phyloP scores from a whole-genome alignment of 2,888 invertebrate genomes.

The Lasioglossum villosulum region DNA sequence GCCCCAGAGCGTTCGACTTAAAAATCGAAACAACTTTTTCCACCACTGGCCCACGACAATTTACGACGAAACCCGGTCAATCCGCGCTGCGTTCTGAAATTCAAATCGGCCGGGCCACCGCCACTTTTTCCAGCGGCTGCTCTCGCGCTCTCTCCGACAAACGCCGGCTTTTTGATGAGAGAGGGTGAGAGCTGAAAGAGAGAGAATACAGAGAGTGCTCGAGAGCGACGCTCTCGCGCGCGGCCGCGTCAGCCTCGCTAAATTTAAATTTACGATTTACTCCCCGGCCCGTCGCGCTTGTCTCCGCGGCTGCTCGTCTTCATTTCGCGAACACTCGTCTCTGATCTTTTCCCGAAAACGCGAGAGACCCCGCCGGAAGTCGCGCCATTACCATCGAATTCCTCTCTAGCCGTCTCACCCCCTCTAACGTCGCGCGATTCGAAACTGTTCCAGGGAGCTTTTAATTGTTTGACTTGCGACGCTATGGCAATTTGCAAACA shows the following conservation, averaged over 20 bases:
- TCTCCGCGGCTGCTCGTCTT: conserved; percentile 68
- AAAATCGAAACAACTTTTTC: conserved; percentile 78
- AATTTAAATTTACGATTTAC: conserved; percentile 77
- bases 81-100: conserved; percentile 74
- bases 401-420: not conserved
- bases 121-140: conserved; percentile 35
- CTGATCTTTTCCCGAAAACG: conserved; percentile 67
- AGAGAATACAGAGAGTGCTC: not conserved
- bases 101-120: conserved; percentile 64
- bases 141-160: conserved; percentile 24
- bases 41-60: conserved; percentile 67
- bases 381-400: not conserved
- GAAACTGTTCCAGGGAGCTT: not conserved
- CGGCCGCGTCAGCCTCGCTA: conserved; percentile 67
- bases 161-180: not conserved
- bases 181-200: too few species aligned
- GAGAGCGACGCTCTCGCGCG: conserved; percentile 25
- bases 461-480: not conserved
- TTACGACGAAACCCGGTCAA: conserved; percentile 78
- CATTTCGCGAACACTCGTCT: conserved; percentile 62
- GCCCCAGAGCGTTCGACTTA: conserved; percentile 53
- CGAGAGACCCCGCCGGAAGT: conserved; percentile 6
- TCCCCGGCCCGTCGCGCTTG: conserved; percentile 55
- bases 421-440: not conserved
- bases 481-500: not conserved